Evolutionary conservation across 1,140 invertebrate genomes (phyloP).

Genomic region (Orchesella cincta): DNA sequence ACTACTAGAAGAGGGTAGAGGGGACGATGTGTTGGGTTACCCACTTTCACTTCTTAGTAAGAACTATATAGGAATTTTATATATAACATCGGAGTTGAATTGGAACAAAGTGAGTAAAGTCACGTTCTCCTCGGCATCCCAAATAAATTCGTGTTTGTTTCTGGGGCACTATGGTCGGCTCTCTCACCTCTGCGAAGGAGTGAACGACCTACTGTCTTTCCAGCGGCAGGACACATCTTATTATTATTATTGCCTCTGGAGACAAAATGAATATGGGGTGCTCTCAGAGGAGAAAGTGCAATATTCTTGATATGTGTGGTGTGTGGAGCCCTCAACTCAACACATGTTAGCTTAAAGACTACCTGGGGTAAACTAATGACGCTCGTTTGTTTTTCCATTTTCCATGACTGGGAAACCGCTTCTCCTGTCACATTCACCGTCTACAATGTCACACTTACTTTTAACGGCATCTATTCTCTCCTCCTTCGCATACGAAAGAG

Average conservation of each 20-base stretch:
- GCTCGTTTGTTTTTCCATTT: constrained; percentile 1
- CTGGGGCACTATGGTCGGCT: not conserved
- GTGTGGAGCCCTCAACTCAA: not conserved
- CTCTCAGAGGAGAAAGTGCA: not conserved
- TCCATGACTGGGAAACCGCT: not conserved
- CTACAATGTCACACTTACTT: constrained; percentile 1
- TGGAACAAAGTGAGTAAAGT: constrained; percentile 13
- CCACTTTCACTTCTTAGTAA: not conserved
- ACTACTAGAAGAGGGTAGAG: too few relatives aligned
- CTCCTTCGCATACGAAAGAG: too few relatives aligned
- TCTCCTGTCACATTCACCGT: not conserved
- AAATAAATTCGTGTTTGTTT: not conserved
- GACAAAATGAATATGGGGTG: not conserved
- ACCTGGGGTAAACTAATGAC: constrained; percentile 28
- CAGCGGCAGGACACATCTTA: not conserved
- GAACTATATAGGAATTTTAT: not conserved
- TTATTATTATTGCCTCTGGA: not conserved
- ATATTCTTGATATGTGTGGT: too few relatives aligned
- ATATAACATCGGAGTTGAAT: not conserved
- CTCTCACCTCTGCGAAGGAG: not conserved
- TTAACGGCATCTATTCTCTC: not conserved
- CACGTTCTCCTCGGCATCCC: not conserved
- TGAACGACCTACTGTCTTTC: constrained; percentile 13
- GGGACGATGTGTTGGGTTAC: too few relatives aligned
- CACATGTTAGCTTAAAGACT: constrained; percentile 25